These are phyloP conservation scores for Cebus imitator DNA, from an alignment of 2,113 vertebrate species.

Conservation along the genomic window DNA sequence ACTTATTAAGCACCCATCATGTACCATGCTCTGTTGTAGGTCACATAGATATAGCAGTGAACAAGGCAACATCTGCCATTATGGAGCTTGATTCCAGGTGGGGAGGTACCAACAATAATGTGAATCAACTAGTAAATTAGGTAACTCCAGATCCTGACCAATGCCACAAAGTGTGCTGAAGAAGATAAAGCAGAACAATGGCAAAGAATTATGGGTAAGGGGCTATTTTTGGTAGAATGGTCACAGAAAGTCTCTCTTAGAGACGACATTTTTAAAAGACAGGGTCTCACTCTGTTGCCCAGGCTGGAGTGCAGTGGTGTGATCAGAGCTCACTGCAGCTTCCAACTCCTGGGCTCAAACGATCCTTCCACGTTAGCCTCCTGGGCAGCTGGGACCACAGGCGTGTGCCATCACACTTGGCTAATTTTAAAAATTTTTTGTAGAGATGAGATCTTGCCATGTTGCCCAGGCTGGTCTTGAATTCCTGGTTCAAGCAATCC, in stretches of 20 bases:
- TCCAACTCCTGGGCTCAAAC: too few species aligned
- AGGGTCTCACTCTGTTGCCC: too few species aligned
- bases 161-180: neutral
- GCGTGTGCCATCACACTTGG: too few species aligned
- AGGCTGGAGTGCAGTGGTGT: too few species aligned
- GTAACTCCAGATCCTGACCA: neutral
- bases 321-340: too few species aligned
- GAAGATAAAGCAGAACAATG: neutral
- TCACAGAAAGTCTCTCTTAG: neutral
- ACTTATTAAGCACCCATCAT: neutral
- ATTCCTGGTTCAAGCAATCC: too few species aligned
- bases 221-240: neutral
- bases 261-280: neutral
- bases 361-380: too few species aligned
- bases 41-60: neutral
- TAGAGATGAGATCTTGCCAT: too few species aligned
- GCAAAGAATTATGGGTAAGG: neutral
- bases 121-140: neutral
- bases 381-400: too few species aligned
- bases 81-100: neutral
- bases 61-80: neutral
- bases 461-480: too few species aligned
- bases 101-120: neutral
- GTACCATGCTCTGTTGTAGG: neutral
- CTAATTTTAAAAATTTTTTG: too few species aligned